Base-by-base conservation (phyloP, 2,113 vertebrate genomes). In the Holacanthus passer region DNA sequence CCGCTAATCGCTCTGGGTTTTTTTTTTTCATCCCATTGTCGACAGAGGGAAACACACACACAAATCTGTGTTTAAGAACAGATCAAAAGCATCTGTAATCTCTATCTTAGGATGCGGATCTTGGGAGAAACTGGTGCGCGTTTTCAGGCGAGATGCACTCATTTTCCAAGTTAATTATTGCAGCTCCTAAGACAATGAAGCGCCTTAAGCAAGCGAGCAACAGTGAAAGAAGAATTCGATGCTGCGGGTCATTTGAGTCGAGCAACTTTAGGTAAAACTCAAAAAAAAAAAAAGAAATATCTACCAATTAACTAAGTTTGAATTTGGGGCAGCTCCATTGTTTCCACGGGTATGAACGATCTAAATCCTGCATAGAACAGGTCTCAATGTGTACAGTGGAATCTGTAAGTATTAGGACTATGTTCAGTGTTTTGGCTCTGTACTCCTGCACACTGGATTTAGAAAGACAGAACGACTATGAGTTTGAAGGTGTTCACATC, bases 61-160 rank as follows among this genome's bases (percentile, higher is more conserved):
- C 88, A 93, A 84, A 91, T 91, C 81, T 87, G 71, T 80, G 67
- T 88, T 87, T 81, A 87, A 86, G 86, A 86, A 83, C 82, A 81
- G 89, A 92, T 89, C 76, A 88, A 90, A 92, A 80, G 81, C 74
- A 58, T 67, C 69, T 87, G 80, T 90, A 92, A 92, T 93, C 90
- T 92, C 65, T 22, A 39, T 84, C 68, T 91, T 89, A 87, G 81
- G 73, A 88, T 62, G 83, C 47, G 32, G 79, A 84, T 88, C 85
- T 77, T 75, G 24, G 52, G 58, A 48, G 77, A 69, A 86, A 86
- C 56, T 65, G 63, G 45, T 80, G 20, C 48, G 10, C 66, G 69
- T 78, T 78, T 85, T 80, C 48, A 64, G 68, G 68, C 11, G 39
- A 50, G 71, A 91, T 79, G 29, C 48, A 69, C 43, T 87, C 77